Evolutionary conservation across 92 coral and sea anemone species (phyloP).

Genomic region (Zoanthus sociatus): DNA sequence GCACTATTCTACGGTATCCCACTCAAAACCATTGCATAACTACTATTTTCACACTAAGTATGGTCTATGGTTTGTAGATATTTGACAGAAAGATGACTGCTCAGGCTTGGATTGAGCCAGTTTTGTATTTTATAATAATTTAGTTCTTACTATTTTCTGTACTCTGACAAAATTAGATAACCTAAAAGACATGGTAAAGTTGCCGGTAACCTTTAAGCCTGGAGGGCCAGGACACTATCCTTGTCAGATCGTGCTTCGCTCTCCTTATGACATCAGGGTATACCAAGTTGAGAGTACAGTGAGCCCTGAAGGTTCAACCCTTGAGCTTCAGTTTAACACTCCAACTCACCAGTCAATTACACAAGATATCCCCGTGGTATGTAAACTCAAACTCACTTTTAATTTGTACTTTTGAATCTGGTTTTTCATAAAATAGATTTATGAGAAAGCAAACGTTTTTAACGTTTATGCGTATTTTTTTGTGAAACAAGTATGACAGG

Average conservation of each 20-base stretch:
- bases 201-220: conserved; percentile 89
- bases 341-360: conserved; percentile 98
- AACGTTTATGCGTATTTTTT: too few species aligned
- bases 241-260: conserved; percentile 79
- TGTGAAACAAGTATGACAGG: too few species aligned
- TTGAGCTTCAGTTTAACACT: conserved; percentile 88
- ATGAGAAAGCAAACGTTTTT: too few species aligned
- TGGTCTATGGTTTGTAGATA: too few species aligned
- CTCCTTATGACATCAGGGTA: conserved; percentile 94
- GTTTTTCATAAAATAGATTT: too few species aligned
- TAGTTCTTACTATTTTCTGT: neutral
- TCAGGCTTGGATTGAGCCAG: too few species aligned
- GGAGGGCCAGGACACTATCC: conserved; percentile 98
- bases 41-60: too few species aligned
- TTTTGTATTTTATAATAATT: too few species aligned
- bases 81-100: too few species aligned
- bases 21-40: too few species aligned
- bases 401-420: too few species aligned
- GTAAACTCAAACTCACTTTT: neutral
- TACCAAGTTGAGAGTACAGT: conserved; percentile 98
- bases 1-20: too few species aligned
- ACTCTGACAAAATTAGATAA: neutral
- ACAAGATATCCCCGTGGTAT: conserved; percentile 97
- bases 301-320: conserved; percentile 89
- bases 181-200: conserved; percentile 60